Evolutionary conservation across 2,113 vertebrate genomes (phyloP).

Genomic region (Coregonus clupeaformis): DNA sequence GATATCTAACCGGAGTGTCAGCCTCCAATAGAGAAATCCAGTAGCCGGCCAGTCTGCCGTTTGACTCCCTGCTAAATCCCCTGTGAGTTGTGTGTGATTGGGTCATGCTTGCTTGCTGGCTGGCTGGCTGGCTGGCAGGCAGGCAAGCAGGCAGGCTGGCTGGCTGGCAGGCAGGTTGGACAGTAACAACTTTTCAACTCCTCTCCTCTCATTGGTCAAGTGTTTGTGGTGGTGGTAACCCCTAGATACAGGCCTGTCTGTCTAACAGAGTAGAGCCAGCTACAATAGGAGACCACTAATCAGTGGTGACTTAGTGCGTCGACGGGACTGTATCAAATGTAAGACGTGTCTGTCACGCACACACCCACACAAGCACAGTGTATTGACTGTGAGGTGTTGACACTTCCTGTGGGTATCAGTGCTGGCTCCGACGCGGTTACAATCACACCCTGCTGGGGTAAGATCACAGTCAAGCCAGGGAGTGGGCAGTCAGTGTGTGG

Average conservation of each 20-base stretch:
- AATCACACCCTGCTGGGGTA: neutral
- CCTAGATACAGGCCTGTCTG: slow-evolving; percentile 8
- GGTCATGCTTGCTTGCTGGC: no score
- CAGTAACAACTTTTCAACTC: no score
- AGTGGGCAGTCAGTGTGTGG: neutral
- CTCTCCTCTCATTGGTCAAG: neutral
- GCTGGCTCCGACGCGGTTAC: neutral
- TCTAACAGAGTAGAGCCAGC: slow-evolving; percentile 14
- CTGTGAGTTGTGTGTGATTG: no score
- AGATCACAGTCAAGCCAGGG: neutral
- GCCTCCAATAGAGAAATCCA: no score
- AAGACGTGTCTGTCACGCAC: neutral
- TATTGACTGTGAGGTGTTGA: slow-evolving; percentile 3
- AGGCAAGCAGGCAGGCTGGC: no score
- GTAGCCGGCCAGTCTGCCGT: no score
- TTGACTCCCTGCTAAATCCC: no score
- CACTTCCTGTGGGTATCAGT: slow-evolving; percentile 9
- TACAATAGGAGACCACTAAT: neutral
- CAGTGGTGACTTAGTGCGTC: neutral
- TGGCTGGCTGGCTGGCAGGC: no score
- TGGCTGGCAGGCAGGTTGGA: no score
- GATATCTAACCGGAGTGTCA: no score
- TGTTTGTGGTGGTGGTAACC: slow-evolving; percentile 36
- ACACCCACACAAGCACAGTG: neutral
- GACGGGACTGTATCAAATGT: neutral